Conservation (phyloP, 2,797 vertebrate genomes). For the Parauchenoglanis punctatus region DNA sequence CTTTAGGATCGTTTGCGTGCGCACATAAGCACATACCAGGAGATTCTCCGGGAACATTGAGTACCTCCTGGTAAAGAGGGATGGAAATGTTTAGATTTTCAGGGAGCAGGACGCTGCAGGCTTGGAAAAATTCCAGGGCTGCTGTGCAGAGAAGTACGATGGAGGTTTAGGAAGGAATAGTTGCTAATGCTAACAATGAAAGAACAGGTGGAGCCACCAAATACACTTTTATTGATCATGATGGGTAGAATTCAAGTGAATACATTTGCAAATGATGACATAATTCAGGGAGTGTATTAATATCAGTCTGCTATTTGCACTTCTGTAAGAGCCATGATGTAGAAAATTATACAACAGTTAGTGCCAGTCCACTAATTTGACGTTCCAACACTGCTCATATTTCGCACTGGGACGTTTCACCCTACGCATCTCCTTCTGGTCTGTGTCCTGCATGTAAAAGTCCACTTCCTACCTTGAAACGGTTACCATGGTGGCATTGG, state of each 20-base stretch:
- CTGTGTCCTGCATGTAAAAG: too few relatives aligned
- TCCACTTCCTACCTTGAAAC: too few relatives aligned
- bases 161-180: neutral
- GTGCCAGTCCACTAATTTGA: too few relatives aligned
- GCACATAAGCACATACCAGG: slow-evolving; percentile 20
- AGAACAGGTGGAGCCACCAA: neutral
- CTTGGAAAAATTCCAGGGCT: slow-evolving; percentile 31
- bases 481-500: too few relatives aligned
- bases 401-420: too few relatives aligned
- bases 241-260: neutral
- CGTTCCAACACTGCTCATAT: too few relatives aligned
- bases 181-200: neutral
- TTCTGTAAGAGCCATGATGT: neutral
- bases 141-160: neutral
- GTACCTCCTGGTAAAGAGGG: slow-evolving; percentile 38
- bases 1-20: slow-evolving; percentile 25
- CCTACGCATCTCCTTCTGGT: too few relatives aligned
- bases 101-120: neutral
- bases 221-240: neutral
- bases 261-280: too few relatives aligned
- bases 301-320: neutral
- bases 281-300: neutral
- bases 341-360: neutral
- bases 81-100: slow-evolving; percentile 36
- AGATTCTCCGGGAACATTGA: slow-evolving; percentile 40